Evolutionary conservation across 2,888 invertebrate species (phyloP).

Genomic region (Coelinius sp.): DNA sequence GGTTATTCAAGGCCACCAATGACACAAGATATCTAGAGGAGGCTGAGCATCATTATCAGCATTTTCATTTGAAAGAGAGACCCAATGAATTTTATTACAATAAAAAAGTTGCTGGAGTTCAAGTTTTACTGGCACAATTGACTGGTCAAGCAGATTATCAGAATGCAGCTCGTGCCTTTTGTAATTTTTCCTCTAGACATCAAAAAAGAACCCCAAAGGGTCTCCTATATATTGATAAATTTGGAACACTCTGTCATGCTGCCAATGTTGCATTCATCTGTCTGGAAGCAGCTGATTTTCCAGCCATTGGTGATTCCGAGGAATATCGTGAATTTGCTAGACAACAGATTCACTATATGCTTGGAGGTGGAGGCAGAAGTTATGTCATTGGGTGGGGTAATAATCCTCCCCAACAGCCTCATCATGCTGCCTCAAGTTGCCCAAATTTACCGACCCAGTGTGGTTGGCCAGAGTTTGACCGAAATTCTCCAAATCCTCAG

Average conservation of each 20-base stretch:
- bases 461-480: conserved; percentile 71
- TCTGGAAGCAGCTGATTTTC: conserved; percentile 68
- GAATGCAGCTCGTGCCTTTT: conserved; percentile 71
- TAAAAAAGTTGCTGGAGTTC: conserved; percentile 74
- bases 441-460: conserved; percentile 72
- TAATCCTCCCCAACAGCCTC: conserved; percentile 73
- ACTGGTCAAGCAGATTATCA: conserved; percentile 69
- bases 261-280: conserved; percentile 74
- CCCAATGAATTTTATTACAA: conserved; percentile 74
- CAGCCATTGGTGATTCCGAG: conserved; percentile 53
- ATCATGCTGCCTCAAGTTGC: conserved; percentile 75
- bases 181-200: conserved; percentile 71
- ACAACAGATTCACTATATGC: conserved; percentile 74
- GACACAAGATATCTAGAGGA: conserved; percentile 71
- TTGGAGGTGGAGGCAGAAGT: conserved; percentile 72
- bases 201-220: conserved; percentile 73
- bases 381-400: conserved; percentile 74
- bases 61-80: conserved; percentile 71
- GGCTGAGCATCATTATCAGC: conserved; percentile 71
- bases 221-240: conserved; percentile 73
- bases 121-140: conserved; percentile 72
- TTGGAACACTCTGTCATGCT: conserved; percentile 73
- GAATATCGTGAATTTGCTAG: conserved; percentile 72
- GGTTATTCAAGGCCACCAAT: conserved; percentile 74
- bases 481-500: conserved; percentile 72